These are phyloP conservation scores for Phymatocera aterrima DNA, from an alignment of 2,888 invertebrate genomes.

Conservation along the genomic window DNA sequence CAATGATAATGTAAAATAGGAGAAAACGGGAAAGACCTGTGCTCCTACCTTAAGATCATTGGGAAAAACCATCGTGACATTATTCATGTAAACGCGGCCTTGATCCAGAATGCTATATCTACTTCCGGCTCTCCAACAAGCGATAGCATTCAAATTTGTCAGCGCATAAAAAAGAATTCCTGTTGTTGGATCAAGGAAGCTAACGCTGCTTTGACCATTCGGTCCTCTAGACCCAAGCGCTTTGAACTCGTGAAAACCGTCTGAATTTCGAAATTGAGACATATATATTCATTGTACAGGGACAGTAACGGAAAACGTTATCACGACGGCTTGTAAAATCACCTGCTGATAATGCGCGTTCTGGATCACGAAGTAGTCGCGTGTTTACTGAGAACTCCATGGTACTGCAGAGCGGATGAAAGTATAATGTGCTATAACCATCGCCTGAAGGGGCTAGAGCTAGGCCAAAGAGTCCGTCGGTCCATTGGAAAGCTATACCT, in stretches of 20 bases:
- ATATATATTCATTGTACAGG: too few relatives aligned
- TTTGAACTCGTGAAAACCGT: constrained; percentile 81
- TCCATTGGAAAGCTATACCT: constrained; percentile 84
- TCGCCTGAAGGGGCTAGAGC: constrained; percentile 81
- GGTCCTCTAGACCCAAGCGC: constrained; percentile 83
- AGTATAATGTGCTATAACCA: constrained; percentile 85
- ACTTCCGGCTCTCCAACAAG: constrained; percentile 86
- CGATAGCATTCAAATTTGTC: constrained; percentile 85
- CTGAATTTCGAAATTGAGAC: too few relatives aligned
- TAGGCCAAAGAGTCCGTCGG: constrained; percentile 86
- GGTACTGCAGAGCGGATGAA: constrained; percentile 87
- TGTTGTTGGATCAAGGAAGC: constrained; percentile 83
- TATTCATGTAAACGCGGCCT: constrained; percentile 84
- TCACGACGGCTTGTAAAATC: constrained; percentile 5
- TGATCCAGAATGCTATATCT: constrained; percentile 84
- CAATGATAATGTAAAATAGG: not conserved
- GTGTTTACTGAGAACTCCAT: constrained; percentile 87
- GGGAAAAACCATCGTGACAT: constrained; percentile 85
- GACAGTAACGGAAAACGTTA: not conserved
- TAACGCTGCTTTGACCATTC: constrained; percentile 85
- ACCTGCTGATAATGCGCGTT: constrained; percentile 73
- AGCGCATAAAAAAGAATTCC: constrained; percentile 86
- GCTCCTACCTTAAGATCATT: constrained; percentile 83
- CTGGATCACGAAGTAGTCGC: constrained; percentile 80
- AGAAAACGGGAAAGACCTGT: not conserved